Evolutionary conservation across 2,797 vertebrate species (phyloP), one percentile per base, ranked within the genome.

Genomic region (Euphonia xanthogaster): DNA sequence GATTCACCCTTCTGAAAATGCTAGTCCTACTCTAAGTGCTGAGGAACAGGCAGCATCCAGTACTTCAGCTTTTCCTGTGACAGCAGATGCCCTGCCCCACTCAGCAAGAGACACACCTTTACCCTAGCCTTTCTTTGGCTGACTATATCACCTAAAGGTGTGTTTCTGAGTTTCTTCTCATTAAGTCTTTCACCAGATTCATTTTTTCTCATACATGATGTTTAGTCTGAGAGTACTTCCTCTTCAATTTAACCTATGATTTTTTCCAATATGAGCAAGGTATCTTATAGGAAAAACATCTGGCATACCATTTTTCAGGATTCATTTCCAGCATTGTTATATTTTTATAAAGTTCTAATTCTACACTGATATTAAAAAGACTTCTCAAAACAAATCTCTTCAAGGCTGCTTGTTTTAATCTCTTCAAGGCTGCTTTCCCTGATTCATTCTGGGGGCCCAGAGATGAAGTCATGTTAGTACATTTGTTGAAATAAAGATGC

Each of bases 321-420:
- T 37, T 80, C 4, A 55, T 61, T 77, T 75, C 25, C 44, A 80
- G 4, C 6, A 48, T 35, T 44, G 77, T 78, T 57, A 3, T 53
- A 20, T 54, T 77, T 89, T 82, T 86, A 30, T 68, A 67, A 90
- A 77, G 21, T 23, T 37, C 39, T 87, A 58, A 70, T 54, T 45
- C 31, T 58, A 45, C 11, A 11, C 1, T 30, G 21, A 40, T 76
- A 44, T 60, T 48, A 65, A 75, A 71, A 81, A 68, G 23, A 35
- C 14, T 65, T 61, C 39, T 54, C 23, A 67, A 70, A 79, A 54
- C 20, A 48, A 60, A 61, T 40, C 15, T 75, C 17, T 68, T 94
- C 55, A 42, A 37, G 30, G 58, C 6, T 72, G 57, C 44, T 63
- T 65, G 3, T 66, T 87, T 82, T 44, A 47, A 58, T 67, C 25